A percentile compares a stretch with the other conserved stretches of the same genome.
Evolutionary conservation across 2,113 vertebrate species (phyloP).

Genomic region (Indicator maculatus): DNA sequence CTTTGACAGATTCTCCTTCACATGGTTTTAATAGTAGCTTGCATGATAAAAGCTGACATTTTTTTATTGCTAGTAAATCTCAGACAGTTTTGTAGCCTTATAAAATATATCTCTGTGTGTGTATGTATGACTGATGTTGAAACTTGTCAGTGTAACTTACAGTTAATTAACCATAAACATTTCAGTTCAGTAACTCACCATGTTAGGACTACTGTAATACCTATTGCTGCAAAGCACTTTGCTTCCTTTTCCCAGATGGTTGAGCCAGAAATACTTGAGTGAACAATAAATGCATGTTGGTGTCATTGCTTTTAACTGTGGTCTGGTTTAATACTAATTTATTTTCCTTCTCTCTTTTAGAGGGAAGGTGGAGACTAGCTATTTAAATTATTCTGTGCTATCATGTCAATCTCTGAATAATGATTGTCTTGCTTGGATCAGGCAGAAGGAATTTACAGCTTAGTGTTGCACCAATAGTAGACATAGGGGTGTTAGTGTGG

Average conservation of each 20-base stretch:
- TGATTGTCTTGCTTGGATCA: background rate
- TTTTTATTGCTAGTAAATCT: slow-evolving; percentile 68
- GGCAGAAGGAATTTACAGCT: slow-evolving; percentile 27
- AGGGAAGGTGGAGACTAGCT: slow-evolving; percentile 16
- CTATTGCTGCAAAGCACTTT: slow-evolving; percentile 24
- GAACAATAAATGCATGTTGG: slow-evolving; percentile 41
- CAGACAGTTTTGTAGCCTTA: slow-evolving; percentile 60
- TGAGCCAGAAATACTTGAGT: slow-evolving; percentile 41
- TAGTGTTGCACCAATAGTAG: background rate
- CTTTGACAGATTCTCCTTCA: slow-evolving; percentile 48
- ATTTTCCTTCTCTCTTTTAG: background rate
- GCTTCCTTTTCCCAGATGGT: slow-evolving; percentile 35
- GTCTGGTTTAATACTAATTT: slow-evolving; percentile 16
- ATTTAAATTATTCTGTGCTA: slow-evolving; percentile 18
- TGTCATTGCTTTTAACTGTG: slow-evolving; percentile 55
- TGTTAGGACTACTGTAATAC: slow-evolving; percentile 44
- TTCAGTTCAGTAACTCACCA: slow-evolving; percentile 59
- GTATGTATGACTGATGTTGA: slow-evolving; percentile 50
- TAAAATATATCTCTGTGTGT: slow-evolving; percentile 54
- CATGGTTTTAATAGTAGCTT: slow-evolving; percentile 58
- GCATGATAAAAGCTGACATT: slow-evolving; percentile 60
- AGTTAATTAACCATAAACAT: slow-evolving; percentile 68
- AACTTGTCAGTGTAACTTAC: slow-evolving; percentile 63
- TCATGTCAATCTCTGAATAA: slow-evolving; percentile 8
- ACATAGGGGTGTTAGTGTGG: background rate